Conservation (phyloP, 64 coral and sea anemone species). For the Stichodactyla mertensii region DNA sequence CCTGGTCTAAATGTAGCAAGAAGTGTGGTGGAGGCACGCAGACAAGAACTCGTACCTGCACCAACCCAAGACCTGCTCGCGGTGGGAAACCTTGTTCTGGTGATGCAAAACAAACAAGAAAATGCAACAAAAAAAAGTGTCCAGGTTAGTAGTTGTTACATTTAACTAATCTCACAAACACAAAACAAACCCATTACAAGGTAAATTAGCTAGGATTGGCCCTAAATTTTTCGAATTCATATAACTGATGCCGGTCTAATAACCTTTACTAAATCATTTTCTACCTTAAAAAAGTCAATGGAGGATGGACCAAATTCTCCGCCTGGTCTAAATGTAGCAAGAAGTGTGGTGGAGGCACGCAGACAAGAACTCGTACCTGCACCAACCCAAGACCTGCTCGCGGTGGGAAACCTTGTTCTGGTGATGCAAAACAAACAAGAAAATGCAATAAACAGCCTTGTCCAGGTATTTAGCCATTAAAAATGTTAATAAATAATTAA, state of each 20-base stretch:
- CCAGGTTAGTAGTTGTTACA: neutral
- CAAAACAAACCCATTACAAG: too few species aligned
- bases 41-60: too few species aligned
- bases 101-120: neutral
- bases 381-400: neutral
- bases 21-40: neutral
- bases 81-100: neutral
- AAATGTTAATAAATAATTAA: too few species aligned
- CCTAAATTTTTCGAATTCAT: too few species aligned
- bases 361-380: conserved; percentile 10
- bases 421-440: neutral
- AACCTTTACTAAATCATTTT: too few species aligned
- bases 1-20: neutral
- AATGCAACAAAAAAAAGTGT: neutral
- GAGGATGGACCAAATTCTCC: neutral
- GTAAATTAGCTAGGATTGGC: too few species aligned
- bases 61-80: too few species aligned
- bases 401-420: neutral
- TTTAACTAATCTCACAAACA: too few species aligned
- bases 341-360: neutral
- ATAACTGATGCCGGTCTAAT: too few species aligned
- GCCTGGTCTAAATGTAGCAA: conserved; percentile 2
- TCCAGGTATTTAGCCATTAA: neutral
- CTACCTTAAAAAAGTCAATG: neutral
- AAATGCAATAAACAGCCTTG: neutral